Conservation (phyloP, 2,888 invertebrate species). For the Osedax fenrisi region DNA sequence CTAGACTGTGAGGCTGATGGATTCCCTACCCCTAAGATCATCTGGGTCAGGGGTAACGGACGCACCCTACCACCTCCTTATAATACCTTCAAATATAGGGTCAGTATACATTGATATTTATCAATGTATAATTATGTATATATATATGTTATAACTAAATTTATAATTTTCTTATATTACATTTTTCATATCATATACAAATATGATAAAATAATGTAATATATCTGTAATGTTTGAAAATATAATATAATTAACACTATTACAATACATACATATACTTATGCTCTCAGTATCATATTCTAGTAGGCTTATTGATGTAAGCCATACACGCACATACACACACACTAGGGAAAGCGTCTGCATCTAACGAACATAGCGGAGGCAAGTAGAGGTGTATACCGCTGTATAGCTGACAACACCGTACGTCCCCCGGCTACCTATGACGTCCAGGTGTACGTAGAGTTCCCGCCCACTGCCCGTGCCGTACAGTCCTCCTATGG, state of each 20-base stretch:
- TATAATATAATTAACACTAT: too few species aligned
- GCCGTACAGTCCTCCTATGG: constrained; percentile 47
- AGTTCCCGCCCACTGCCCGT: constrained; percentile 42
- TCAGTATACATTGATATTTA: neutral
- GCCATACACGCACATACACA: too few species aligned
- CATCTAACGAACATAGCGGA: constrained; percentile 38
- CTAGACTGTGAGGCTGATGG: constrained; percentile 45
- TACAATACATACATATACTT: too few species aligned
- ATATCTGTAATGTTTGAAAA: too few species aligned
- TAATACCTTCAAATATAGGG: constrained; percentile 22
- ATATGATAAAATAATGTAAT: too few species aligned
- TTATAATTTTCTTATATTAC: too few species aligned
- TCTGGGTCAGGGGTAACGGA: constrained; percentile 48
- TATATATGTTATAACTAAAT: too few species aligned
- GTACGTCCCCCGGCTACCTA: constrained; percentile 46
- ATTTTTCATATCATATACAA: too few species aligned
- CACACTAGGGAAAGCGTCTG: constrained; percentile 38
- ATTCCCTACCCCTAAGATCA: constrained; percentile 47
- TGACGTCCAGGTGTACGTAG: constrained; percentile 43
- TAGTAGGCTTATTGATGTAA: too few species aligned
- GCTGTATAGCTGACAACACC: constrained; percentile 49
- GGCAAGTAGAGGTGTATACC: constrained; percentile 44
- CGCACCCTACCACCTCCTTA: constrained; percentile 38
- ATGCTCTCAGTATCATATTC: too few species aligned
- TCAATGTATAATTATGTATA: too few species aligned